Conservation (phyloP, 2,888 invertebrate genomes). For the Bruchidius siliquastri region DNA sequence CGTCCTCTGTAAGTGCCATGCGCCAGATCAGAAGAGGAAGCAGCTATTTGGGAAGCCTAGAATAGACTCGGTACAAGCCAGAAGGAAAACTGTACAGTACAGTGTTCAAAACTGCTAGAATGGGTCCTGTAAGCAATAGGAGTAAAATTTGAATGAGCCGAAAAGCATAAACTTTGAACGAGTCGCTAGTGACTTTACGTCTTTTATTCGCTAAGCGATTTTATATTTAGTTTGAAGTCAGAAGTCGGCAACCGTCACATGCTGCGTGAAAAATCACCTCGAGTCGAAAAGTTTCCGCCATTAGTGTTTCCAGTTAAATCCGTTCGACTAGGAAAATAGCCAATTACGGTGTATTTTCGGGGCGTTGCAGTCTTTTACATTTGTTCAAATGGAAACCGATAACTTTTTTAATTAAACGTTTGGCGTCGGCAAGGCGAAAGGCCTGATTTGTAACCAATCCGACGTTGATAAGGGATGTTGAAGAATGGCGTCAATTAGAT, state of each 20-base stretch:
- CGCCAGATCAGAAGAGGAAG: too few species aligned
- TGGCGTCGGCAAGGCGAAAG: neutral
- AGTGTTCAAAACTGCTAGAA: too few species aligned
- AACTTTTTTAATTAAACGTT: neutral
- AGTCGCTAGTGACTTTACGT: neutral
- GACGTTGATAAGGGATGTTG: too few species aligned
- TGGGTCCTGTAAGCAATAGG: too few species aligned
- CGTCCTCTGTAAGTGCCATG: too few species aligned
- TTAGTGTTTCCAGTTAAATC: slow-evolving; percentile 27
- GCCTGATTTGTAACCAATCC: neutral
- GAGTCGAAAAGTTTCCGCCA: slow-evolving; percentile 21
- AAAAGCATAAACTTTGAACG: neutral
- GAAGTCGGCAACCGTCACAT: neutral
- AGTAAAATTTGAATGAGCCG: too few species aligned
- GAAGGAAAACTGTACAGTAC: too few species aligned
- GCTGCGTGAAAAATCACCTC: neutral
- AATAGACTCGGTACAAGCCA: too few species aligned
- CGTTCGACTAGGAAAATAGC: slow-evolving; percentile 27
- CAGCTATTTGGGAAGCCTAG: too few species aligned
- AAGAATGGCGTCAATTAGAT: too few species aligned
- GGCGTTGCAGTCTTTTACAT: neutral
- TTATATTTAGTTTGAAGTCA: neutral
- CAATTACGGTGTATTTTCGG: slow-evolving; percentile 27
- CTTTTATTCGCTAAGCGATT: neutral
- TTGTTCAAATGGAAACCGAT: neutral